Evolutionary conservation across 2,113 vertebrate species (phyloP).

Genomic region (Rhea pennata): DNA sequence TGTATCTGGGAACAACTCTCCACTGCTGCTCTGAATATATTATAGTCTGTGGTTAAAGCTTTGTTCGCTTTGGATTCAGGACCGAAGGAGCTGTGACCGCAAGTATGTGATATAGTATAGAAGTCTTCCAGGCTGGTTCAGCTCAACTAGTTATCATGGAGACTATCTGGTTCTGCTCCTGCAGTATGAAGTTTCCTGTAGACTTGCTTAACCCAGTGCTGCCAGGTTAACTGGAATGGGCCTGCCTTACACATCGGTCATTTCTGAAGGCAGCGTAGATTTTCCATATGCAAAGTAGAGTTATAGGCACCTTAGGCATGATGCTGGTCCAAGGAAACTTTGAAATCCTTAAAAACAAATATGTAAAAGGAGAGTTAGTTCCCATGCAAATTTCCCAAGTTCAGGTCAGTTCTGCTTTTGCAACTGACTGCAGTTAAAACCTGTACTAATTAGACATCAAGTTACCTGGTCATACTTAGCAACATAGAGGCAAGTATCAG

Average conservation of each 20-base stretch:
- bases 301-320: rapidly evolving
- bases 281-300: rapidly evolving
- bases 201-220: not conserved
- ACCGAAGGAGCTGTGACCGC: not conserved
- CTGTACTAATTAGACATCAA: rapidly evolving
- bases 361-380: not conserved
- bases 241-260: not conserved
- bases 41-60: not conserved
- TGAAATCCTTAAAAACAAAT: not conserved
- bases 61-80: not conserved
- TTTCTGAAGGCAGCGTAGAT: not conserved
- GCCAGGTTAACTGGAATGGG: not conserved
- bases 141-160: not conserved
- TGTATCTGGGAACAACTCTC: not conserved
- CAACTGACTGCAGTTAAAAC: not conserved
- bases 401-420: not conserved
- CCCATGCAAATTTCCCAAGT: not conserved
- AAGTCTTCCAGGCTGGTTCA: not conserved
- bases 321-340: not conserved
- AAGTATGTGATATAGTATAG: not conserved
- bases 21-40: not conserved
- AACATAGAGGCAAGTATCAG: not conserved
- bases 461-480: not conserved
- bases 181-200: not conserved
- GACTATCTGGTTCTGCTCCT: not conserved